Percentiles rank a stretch among this genome's conserved stretches.
These are phyloP conservation scores for Nymphalis io DNA, from an alignment of 1,140 invertebrate species.

Conservation along the genomic window DNA sequence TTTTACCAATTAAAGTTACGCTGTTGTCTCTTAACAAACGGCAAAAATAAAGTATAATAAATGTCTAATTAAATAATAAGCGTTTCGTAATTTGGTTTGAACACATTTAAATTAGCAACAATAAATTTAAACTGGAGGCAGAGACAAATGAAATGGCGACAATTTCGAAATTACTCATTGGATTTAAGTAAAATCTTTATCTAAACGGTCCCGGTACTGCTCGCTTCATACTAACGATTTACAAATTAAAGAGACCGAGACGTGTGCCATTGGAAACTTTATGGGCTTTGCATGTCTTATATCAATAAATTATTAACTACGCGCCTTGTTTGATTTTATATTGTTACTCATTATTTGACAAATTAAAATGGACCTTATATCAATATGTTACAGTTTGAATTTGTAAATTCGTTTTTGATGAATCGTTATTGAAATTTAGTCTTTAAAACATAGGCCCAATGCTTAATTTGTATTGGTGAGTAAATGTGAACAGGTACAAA, in stretches of 20 bases:
- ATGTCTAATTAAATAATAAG: slow-evolving; percentile 23
- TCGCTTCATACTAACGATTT: slow-evolving; percentile 75
- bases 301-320: slow-evolving; percentile 81
- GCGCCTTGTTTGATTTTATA: slow-evolving; percentile 77
- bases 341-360: slow-evolving; percentile 57
- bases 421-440: slow-evolving; percentile 59
- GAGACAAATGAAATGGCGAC: slow-evolving; percentile 20
- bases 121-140: background rate
- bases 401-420: slow-evolving; percentile 19
- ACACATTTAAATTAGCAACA: slow-evolving; percentile 5
- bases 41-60: slow-evolving; percentile 28
- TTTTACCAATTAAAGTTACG: slow-evolving; percentile 30
- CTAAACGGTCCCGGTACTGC: slow-evolving; percentile 54
- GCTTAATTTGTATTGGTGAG: slow-evolving; percentile 65
- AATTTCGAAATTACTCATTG: slow-evolving; percentile 53
- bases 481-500: slow-evolving; percentile 57
- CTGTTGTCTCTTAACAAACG: slow-evolving; percentile 12
- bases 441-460: slow-evolving; percentile 59
- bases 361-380: slow-evolving; percentile 61
- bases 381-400: slow-evolving; percentile 56
- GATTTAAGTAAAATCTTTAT: slow-evolving; percentile 69
- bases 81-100: background rate
- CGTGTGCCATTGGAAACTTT: slow-evolving; percentile 79
- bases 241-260: slow-evolving; percentile 78
- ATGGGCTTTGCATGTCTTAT: slow-evolving; percentile 80